Conservation (phyloP, 2,797 vertebrate genomes). For the Leptoclinus maculatus region DNA sequence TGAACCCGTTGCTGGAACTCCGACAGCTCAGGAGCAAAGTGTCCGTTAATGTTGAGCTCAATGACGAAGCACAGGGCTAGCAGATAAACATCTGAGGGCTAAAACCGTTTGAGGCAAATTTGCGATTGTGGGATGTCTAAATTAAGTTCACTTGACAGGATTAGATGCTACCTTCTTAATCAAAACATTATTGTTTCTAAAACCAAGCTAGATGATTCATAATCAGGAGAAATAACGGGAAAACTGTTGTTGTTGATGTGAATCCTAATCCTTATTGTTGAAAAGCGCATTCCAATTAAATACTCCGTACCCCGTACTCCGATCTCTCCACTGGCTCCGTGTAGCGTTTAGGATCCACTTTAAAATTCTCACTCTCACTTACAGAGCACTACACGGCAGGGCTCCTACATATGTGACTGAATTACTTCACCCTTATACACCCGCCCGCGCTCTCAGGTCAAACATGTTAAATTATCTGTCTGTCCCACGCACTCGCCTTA, state of each 20-base stretch:
- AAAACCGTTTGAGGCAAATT: not conserved
- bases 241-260: not conserved
- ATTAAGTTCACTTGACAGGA: not conserved
- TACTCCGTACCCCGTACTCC: not conserved
- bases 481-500: too few species aligned
- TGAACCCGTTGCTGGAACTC: slow-evolving; percentile 9
- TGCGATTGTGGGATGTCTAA: not conserved
- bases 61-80: not conserved
- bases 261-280: not conserved
- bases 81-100: not conserved
- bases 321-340: too few species aligned
- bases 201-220: not conserved
- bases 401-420: too few species aligned
- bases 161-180: not conserved
- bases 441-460: too few species aligned
- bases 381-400: too few species aligned
- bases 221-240: not conserved
- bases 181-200: not conserved
- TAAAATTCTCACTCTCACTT: too few species aligned
- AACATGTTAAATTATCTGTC: too few species aligned
- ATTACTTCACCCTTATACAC: too few species aligned
- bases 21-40: slow-evolving; percentile 15
- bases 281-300: not conserved
- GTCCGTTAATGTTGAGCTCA: not conserved
- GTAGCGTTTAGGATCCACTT: too few species aligned